Evolutionary conservation across 2,888 invertebrate genomes (phyloP).

Genomic region (Myathropa florea): DNA sequence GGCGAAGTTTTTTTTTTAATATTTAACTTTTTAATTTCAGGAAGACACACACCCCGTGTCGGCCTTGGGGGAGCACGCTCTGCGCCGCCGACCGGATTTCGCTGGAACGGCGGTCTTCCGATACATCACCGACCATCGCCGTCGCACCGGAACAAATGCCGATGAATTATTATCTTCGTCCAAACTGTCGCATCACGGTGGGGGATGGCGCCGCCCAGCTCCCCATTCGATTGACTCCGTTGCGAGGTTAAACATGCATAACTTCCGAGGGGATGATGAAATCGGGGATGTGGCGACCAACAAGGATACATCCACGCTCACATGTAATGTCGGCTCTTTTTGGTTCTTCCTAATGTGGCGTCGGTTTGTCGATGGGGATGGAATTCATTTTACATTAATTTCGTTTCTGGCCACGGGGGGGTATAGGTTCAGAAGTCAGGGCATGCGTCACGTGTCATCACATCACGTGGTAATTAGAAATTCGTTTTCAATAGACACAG

Average conservation of each 20-base stretch:
- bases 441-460: constrained; percentile 9
- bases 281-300: not conserved
- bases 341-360: not conserved
- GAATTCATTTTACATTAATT: not conserved
- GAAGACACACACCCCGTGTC: not conserved
- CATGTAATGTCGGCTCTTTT: not conserved
- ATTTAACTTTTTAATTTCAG: constrained; percentile 62
- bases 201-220: not conserved
- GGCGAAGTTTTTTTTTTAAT: constrained; percentile 34
- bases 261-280: not conserved
- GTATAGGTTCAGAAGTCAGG: not conserved
- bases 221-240: not conserved
- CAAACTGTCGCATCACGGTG: constrained; percentile 23
- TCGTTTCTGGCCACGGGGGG: not conserved
- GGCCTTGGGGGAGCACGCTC: not conserved
- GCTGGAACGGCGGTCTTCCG: not conserved
- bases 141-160: constrained; percentile 61
- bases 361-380: not conserved
- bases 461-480: constrained; percentile 1
- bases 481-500: not conserved
- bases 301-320: not conserved
- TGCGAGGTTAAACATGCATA: constrained; percentile 33
- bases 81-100: not conserved
- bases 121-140: constrained; percentile 1
- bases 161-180: constrained; percentile 34